A percentile compares a stretch with the other conserved stretches of the same genome.
phyloP scores from a whole-genome alignment of 2,888 invertebrate species.

The Leucozona laternaria region DNA sequence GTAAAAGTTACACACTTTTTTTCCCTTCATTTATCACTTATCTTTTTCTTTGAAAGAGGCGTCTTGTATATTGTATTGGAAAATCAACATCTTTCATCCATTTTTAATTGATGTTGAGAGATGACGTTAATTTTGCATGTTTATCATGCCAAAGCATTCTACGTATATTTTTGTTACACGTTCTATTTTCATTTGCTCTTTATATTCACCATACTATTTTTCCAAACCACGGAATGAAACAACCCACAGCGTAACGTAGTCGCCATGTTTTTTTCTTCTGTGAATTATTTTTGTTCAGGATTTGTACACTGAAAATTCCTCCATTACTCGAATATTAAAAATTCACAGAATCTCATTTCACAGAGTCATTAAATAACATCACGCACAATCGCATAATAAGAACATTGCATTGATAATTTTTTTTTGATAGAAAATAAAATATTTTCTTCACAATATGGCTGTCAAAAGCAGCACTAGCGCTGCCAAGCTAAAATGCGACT shows the following conservation, averaged over 20 bases:
- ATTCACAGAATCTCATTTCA: slow-evolving; percentile 47
- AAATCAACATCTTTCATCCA: slow-evolving; percentile 44
- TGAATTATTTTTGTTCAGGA: not conserved
- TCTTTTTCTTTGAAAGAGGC: not conserved
- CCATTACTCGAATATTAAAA: not conserved
- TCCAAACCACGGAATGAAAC: slow-evolving; percentile 1
- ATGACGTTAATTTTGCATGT: slow-evolving; percentile 29
- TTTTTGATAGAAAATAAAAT: slow-evolving; percentile 7
- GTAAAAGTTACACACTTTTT: slow-evolving; percentile 17
- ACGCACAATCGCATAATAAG: slow-evolving; percentile 31
- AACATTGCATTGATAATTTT: slow-evolving; percentile 27
- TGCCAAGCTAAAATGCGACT: slow-evolving; percentile 78
- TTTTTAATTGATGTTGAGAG: slow-evolving; percentile 51
- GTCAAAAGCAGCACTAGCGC: slow-evolving; percentile 74
- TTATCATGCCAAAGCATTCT: not conserved
- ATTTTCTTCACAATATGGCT: slow-evolving; percentile 76
- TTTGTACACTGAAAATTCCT: slow-evolving; percentile 41
- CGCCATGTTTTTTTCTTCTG: slow-evolving; percentile 59
- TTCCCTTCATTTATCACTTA: not conserved
- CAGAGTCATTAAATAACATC: slow-evolving; percentile 15
- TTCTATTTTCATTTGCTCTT: slow-evolving; percentile 32
- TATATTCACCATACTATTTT: slow-evolving; percentile 51
- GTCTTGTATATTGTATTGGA: no score
- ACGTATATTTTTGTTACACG: not conserved
- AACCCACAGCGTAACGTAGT: not conserved